Evolutionary conservation across 2,113 vertebrate genomes (phyloP), one percentile per base, ranked within the genome.

Genomic region (Struthidea cinerea): DNA sequence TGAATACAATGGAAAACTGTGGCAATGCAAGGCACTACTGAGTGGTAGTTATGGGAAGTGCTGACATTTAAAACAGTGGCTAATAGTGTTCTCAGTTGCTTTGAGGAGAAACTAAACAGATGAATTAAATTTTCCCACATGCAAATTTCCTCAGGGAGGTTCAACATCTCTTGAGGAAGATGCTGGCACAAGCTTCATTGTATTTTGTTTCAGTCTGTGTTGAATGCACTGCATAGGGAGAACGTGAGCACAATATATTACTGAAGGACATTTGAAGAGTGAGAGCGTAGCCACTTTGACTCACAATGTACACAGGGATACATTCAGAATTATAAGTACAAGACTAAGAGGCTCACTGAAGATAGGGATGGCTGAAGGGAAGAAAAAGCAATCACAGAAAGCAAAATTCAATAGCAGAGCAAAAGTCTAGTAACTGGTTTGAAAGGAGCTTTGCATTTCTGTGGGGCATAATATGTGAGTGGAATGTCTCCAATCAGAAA

Each of bases 281-380:
- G 80, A 47, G 75, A 79, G 89, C 3, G 0, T 11, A 57, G 59
- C 37, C 57, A 37, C 64, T 57, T 84, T 64, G 96, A 87, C 78
- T 95, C 92, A 96, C 49, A 80, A 73, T 33, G 81, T 92, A 89
- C 42, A 94, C 50, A 82, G 49, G 46, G 85, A 73, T 70, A 96
- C 89, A 81, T 64, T 92, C 93, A 93, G 94, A 97, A 95, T 84
- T 95, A 8, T 77, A 95, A 95, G 53, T 92, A 68, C 67, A 96
- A 93, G 94, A 55, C 74, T 93, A 75, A 90, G 71, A 87, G 76
- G 81, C 42, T 94, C 91, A 77, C 44, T 77, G 85, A 91, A 95
- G 52, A 78, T 52, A 91, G 63, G 30, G 55, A 70, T 65, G 69
- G 92, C 39, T 85, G 82, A 94, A 97, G 87, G 60, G 69, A 96